Percentiles rank a stretch among this genome's conserved stretches.
phyloP scores from a whole-genome alignment of 2,113 vertebrate genomes.

The Megalops atlanticus region DNA sequence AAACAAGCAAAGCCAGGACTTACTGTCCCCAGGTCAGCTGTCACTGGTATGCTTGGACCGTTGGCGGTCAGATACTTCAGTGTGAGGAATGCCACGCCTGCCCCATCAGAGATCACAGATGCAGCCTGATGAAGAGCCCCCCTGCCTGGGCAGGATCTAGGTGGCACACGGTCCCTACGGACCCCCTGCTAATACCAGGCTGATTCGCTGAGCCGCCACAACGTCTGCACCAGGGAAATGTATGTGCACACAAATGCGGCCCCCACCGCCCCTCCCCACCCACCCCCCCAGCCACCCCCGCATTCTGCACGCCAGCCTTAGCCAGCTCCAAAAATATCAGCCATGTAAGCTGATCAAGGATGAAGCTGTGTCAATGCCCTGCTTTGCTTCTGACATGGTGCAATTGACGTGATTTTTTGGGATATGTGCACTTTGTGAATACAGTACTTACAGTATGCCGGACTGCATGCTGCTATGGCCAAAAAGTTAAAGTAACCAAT shows the following conservation, averaged over 20 bases:
- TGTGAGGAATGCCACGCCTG: slow-evolving; percentile 31
- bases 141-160: background rate
- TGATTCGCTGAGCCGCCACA: background rate
- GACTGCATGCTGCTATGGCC: background rate
- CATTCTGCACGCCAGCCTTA: background rate
- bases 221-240: slow-evolving; percentile 1
- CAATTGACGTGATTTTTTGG: no score
- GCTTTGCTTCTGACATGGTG: background rate
- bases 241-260: background rate
- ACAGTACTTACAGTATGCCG: no score
- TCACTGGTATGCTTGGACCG: background rate
- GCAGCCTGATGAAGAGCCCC: background rate
- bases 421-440: no score
- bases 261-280: background rate
- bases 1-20: background rate
- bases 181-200: slow-evolving; percentile 8
- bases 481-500: no score
- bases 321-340: slow-evolving; percentile 1
- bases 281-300: background rate
- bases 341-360: background rate
- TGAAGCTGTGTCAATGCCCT: background rate
- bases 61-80: background rate
- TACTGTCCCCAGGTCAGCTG: background rate
- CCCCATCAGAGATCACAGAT: slow-evolving; percentile 22
- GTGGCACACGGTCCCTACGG: background rate